Base-by-base conservation (phyloP, 2,888 invertebrate species). In the Leptura quadrifasciata region DNA sequence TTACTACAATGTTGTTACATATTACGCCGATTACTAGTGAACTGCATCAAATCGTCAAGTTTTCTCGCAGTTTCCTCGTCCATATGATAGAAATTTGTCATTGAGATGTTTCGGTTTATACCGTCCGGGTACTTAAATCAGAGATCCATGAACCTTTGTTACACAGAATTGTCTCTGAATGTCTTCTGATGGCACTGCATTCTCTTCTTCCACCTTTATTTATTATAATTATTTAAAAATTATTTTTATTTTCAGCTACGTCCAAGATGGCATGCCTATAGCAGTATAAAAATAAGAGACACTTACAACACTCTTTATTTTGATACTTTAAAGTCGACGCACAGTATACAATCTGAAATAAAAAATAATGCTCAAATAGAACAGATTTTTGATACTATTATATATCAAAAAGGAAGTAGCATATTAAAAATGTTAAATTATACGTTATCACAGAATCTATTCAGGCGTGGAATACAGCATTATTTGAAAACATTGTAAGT, bases 351-450 rank as follows among this genome's bases (percentile, higher is more conserved):
- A 0, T 85, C 90, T 0, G 83, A 89, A 15, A 91, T 93, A 0
- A 84, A 86, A 1, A 91, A 91, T 79, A 91, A 91, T 0, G 88
- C 90, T 0, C 91, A 92, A 83, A 93, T 93, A 82, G 90, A 91
- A 69, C 91, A 91, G 86, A 91, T 92, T 81, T 93, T 93, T 84
- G 92, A 93, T 84, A 83, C 84, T 6, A 84, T 85, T 21, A 84
- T 86, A 6, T 85, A 86, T 67, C 85, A 87, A 72, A 89, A 89
- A 89, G 91, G 90, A 58, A 92, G 92, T 6, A 91, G 91, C 76
- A 86, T 93, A 6, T 90, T 93, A 54, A 85, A 92, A 39, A 93
- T 93, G 93, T 86, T 93, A 72, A 92, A 92, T 84, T 90, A 91
- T 75, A 91, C 92, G 0, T 87, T 93, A 20, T 89, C 91, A 0